Evolutionary conservation across 2,797 vertebrate species (phyloP).

Genomic region (Loriculus beryllinus): DNA sequence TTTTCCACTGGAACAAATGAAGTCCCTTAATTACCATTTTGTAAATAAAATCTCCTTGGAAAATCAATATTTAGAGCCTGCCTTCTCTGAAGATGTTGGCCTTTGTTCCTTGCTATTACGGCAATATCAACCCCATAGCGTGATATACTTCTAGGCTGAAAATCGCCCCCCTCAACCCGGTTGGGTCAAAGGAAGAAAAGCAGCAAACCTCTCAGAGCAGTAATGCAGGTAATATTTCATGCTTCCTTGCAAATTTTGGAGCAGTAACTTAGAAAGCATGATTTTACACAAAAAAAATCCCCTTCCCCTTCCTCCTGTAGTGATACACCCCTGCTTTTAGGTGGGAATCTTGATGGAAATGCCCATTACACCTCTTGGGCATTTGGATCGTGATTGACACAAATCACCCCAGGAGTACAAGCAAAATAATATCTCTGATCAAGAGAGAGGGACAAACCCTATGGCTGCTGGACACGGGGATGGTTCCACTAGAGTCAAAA

Average conservation of each 20-base stretch:
- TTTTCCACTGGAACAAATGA: not conserved
- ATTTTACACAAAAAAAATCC: not conserved
- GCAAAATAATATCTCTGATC: not conserved
- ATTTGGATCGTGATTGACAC: rapidly evolving
- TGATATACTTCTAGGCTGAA: conserved; percentile 39
- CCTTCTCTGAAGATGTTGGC: not conserved
- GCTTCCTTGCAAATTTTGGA: not conserved
- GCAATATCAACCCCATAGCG: conserved; percentile 1
- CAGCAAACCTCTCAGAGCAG: conserved; percentile 3
- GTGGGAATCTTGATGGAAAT: not conserved
- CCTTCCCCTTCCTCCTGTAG: not conserved
- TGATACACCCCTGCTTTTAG: not conserved
- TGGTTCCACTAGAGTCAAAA: not conserved
- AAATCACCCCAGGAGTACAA: not conserved
- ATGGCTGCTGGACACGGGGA: not conserved
- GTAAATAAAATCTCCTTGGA: conserved; percentile 60
- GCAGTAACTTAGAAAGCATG: not conserved
- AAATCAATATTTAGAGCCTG: conserved; percentile 60
- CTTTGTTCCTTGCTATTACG: conserved; percentile 19
- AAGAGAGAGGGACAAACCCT: not conserved
- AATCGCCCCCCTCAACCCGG: not conserved
- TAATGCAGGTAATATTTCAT: not conserved
- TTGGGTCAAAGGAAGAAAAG: not conserved
- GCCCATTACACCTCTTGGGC: not conserved
- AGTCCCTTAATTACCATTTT: conserved; percentile 62